Evolutionary conservation across 2,797 vertebrate species (phyloP).

Genomic region (Pseudomugil tenellus): DNA sequence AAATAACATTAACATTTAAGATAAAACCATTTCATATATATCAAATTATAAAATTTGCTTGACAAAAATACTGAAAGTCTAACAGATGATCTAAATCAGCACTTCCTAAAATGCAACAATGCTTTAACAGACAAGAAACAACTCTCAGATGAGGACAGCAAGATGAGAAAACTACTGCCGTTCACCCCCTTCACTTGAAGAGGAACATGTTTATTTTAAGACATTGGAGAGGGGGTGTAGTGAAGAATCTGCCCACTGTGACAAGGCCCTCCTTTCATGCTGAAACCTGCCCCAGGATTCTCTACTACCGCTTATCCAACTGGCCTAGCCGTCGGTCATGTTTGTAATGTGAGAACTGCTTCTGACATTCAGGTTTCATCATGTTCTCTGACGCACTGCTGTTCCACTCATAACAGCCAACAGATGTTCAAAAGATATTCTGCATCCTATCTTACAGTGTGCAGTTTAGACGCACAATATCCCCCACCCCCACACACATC

Average conservation of each 20-base stretch:
- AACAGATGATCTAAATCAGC: constrained; percentile 2
- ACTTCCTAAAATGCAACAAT: neutral
- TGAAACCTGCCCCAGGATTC: constrained; percentile 57
- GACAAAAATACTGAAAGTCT: neutral
- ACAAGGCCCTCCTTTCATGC: constrained; percentile 66
- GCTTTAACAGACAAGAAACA: constrained; percentile 30
- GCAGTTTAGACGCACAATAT: constrained; percentile 47
- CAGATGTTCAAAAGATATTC: constrained; percentile 39
- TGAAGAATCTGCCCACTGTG: constrained; percentile 72
- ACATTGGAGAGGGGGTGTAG: constrained; percentile 12
- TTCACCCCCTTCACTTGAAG: constrained; percentile 34
- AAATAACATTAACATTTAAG: neutral
- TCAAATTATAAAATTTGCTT: neutral
- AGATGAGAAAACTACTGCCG: constrained; percentile 38
- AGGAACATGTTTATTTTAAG: constrained; percentile 80
- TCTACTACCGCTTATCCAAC: constrained; percentile 35
- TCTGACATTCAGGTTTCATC: constrained; percentile 71
- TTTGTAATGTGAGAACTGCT: constrained; percentile 53
- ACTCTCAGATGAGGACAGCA: constrained; percentile 11
- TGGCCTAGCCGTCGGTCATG: constrained; percentile 24
- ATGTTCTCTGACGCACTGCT: constrained; percentile 66
- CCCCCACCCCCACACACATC: constrained; percentile 51
- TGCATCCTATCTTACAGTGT: constrained; percentile 33
- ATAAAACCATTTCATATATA: neutral
- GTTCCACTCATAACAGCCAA: constrained; percentile 41